Evolutionary conservation across 35 echinoderm and acorn worm genomes (phyloP).

Genomic region (Heliocidaris erythrogramma): DNA sequence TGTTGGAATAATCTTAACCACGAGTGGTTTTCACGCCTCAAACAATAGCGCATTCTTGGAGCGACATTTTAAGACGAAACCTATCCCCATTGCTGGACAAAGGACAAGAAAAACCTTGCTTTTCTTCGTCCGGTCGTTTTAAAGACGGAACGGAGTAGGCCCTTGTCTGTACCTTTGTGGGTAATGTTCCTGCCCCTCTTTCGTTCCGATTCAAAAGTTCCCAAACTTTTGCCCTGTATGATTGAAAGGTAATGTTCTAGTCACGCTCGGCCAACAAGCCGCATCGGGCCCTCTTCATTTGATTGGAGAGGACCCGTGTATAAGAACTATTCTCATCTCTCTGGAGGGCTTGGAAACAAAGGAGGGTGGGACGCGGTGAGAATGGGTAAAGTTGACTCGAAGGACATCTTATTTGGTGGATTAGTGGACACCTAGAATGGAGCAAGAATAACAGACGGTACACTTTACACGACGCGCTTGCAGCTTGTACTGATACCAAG

Average conservation of each 20-base stretch:
- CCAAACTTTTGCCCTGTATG: neutral
- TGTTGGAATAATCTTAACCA: constrained; percentile 6
- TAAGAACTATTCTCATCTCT: neutral
- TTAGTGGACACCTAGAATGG: constrained; percentile 1
- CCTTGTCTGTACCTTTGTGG: neutral
- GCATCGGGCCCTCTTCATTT: neutral
- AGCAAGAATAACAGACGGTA: neutral
- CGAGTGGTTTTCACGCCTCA: constrained; percentile 38
- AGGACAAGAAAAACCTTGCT: neutral
- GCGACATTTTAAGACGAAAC: constrained; percentile 44
- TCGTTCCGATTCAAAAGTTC: neutral
- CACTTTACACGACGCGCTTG: neutral
- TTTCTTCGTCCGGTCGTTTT: neutral
- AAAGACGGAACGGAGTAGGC: neutral
- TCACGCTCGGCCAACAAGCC: constrained; percentile 32
- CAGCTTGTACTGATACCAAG: neutral
- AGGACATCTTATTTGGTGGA: constrained; percentile 23
- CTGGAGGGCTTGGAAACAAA: constrained; percentile 15
- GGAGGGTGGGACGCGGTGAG: neutral
- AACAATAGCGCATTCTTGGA: neutral
- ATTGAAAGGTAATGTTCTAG: neutral
- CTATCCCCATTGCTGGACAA: neutral
- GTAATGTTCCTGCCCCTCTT: neutral
- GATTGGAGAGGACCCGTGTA: neutral
- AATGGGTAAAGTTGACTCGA: constrained; percentile 7